These are phyloP conservation scores for Halichoerus grypus DNA, from an alignment of 2,113 vertebrate genomes.

Conservation along the genomic window DNA sequence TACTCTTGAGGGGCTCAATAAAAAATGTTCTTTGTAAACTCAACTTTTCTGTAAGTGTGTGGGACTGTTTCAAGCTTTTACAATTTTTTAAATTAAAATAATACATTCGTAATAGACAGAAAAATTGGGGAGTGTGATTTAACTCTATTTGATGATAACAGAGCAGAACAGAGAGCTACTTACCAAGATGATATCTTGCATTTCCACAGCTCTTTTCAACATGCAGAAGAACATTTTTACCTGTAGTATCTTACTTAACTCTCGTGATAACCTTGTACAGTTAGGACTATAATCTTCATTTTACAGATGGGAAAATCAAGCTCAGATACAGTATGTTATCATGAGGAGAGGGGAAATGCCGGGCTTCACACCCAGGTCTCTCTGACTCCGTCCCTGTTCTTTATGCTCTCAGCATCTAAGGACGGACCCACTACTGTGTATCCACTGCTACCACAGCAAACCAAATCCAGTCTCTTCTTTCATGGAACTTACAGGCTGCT, in stretches of 20 bases:
- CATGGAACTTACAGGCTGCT: background rate
- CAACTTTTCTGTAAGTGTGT: background rate
- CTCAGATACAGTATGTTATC: background rate
- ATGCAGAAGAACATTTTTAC: background rate
- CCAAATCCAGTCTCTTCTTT: background rate
- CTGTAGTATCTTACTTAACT: background rate
- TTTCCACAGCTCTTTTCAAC: background rate
- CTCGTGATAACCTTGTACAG: background rate
- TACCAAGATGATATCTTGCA: background rate
- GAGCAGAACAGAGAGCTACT: background rate
- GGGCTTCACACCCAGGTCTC: background rate
- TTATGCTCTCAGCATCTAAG: background rate
- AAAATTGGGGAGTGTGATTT: background rate
- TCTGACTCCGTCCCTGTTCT: background rate
- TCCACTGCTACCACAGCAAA: background rate
- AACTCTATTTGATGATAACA: background rate
- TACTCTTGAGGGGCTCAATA: background rate
- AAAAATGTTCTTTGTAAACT: background rate
- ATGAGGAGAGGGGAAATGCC: background rate
- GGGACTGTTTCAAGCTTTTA: background rate
- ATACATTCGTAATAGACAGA: background rate
- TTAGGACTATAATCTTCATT: background rate
- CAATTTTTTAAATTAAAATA: background rate
- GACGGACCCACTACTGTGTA: background rate
- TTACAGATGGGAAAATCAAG: background rate